Evolutionary conservation across 2,888 invertebrate genomes (phyloP).

Genomic region (Cryptophagus acutangulus): DNA sequence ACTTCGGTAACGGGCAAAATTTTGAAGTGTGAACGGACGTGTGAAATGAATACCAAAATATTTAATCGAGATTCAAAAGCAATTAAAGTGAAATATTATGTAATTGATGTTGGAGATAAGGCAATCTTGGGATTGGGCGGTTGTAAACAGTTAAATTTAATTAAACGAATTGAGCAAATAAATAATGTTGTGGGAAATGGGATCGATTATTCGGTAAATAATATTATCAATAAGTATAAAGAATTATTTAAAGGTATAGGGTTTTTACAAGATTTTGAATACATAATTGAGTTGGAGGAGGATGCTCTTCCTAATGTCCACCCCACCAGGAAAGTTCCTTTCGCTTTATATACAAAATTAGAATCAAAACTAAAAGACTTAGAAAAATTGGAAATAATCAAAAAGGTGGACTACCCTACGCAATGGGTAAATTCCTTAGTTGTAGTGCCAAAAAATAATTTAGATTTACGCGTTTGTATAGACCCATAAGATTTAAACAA

Average conservation of each 20-base stretch:
- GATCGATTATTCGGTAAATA: neutral
- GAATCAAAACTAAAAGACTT: slow-evolving; percentile 18
- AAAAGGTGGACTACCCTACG: slow-evolving; percentile 16
- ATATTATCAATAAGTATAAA: slow-evolving; percentile 10
- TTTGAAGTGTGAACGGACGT: neutral
- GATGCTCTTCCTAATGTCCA: slow-evolving; percentile 13
- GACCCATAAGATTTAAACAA: slow-evolving; percentile 24
- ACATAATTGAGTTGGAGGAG: slow-evolving; percentile 15
- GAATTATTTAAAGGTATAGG: slow-evolving; percentile 17
- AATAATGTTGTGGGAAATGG: neutral
- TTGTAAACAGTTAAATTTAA: slow-evolving; percentile 9
- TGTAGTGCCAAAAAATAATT: slow-evolving; percentile 22
- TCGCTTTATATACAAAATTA: slow-evolving; percentile 13
- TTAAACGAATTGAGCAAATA: slow-evolving; percentile 9
- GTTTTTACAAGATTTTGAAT: slow-evolving; percentile 11
- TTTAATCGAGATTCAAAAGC: slow-evolving; percentile 1
- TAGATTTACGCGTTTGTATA: slow-evolving; percentile 22
- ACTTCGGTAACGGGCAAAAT: neutral
- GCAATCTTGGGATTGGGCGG: slow-evolving; percentile 2
- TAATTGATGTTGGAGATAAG: neutral
- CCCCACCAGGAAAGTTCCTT: slow-evolving; percentile 18
- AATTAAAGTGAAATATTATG: neutral
- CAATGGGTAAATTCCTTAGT: slow-evolving; percentile 26
- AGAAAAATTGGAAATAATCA: slow-evolving; percentile 17
- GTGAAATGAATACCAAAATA: neutral